These are phyloP conservation scores for Himantopus leucocephalus DNA, from an alignment of 2,113 vertebrate genomes.

Conservation along the genomic window DNA sequence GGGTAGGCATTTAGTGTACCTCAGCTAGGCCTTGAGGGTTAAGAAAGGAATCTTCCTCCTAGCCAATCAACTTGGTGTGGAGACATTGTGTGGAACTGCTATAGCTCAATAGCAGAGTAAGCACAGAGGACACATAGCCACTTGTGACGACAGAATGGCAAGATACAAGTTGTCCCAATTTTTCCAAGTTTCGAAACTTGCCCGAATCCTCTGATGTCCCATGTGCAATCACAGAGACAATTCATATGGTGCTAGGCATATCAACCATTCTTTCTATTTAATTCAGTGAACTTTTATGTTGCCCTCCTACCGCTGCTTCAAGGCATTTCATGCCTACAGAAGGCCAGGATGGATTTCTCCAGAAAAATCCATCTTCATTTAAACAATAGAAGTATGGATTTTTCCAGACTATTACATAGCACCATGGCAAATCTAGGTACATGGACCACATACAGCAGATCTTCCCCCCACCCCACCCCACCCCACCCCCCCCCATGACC, in stretches of 20 bases:
- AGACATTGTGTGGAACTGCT: not conserved
- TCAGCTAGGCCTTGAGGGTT: not conserved
- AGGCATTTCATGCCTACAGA: not conserved
- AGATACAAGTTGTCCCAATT: not conserved
- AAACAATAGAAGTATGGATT: not conserved
- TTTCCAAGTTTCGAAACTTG: not conserved
- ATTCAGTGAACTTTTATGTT: not conserved
- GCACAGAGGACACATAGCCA: rapidly evolving
- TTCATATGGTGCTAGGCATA: not conserved
- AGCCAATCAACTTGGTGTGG: not conserved
- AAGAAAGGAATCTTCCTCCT: not conserved
- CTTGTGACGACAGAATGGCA: not conserved
- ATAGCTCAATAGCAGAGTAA: not conserved
- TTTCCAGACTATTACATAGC: not conserved
- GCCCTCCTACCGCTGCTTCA: not conserved
- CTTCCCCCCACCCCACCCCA: too few species aligned
- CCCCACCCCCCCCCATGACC: too few species aligned
- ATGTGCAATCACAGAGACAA: not conserved
- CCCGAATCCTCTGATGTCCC: not conserved
- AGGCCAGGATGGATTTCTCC: not conserved
- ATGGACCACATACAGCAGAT: not conserved
- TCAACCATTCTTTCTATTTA: not conserved
- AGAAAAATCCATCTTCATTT: not conserved
- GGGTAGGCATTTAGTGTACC: not conserved
- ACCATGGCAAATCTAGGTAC: not conserved